A percentile compares a stretch with the other conserved stretches of the same genome.
Conservation (phyloP, 1,140 invertebrate genomes). For the Drosophila rhopaloa region DNA sequence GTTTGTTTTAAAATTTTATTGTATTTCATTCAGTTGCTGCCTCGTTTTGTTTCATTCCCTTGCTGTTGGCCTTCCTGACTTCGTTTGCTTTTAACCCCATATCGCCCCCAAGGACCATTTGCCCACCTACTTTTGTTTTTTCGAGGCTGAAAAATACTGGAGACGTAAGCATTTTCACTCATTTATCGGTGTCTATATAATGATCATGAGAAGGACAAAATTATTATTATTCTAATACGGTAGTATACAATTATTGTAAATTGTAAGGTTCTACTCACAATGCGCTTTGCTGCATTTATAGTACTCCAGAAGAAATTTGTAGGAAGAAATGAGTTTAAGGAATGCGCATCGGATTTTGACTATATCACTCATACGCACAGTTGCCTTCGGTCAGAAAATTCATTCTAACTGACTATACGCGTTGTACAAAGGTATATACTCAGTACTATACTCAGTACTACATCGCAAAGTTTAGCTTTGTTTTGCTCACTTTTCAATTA, state of each 20-base stretch:
- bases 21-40: conserved; percentile 64
- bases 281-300: no score
- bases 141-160: neutral
- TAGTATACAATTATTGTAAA: no score
- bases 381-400: no score
- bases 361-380: no score
- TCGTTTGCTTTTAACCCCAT: conserved; percentile 20
- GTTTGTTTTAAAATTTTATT: conserved; percentile 75
- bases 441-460: neutral
- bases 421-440: no score
- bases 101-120: conserved; percentile 17
- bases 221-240: neutral
- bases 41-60: conserved; percentile 6
- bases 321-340: no score
- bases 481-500: conserved; percentile 44
- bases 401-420: no score
- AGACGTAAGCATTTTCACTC: conserved; percentile 6
- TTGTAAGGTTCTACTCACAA: no score
- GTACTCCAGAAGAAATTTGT: no score
- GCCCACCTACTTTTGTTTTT: conserved; percentile 3
- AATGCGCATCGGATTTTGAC: no score
- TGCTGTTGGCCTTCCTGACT: conserved; percentile 18
- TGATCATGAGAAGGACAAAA: neutral
- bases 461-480: conserved; percentile 6
- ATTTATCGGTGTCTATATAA: conserved; percentile 6